Evolutionary conservation across 2,797 vertebrate genomes (phyloP), one percentile per base, ranked within the genome.

Genomic region (Schizopygopsis pylzovi): DNA sequence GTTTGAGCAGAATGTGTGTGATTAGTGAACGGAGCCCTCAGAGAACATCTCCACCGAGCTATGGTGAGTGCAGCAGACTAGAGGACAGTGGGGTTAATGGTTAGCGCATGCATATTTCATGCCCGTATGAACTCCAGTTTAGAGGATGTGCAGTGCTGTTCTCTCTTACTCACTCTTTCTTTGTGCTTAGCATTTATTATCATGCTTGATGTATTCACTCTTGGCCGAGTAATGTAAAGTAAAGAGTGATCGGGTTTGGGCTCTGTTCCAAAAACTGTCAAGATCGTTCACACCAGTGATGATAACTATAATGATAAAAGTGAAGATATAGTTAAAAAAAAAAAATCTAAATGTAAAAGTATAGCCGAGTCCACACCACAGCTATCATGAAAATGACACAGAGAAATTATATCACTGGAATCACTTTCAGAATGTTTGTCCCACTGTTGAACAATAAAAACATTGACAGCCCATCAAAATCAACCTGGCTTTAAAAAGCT

Each of bases 31-130:
- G 33, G 47, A 85, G 18, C 54, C 70, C 82, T 56, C 39, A 75
- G 81, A 86, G 65, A 73, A 84, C 82, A 59, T 79, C 71, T 79
- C 41, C 22, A 54, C 59, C 47, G 18, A 37, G 68, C 59, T 82
- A 76, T 61, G 28, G 49, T 84, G 41, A 47, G 72, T 79, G 54
- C 79, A 84, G 75, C 77, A 85, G 81, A 85, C 84, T 68, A 78
- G 52, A 82, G 83, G 43, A 85, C 61, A 72, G 70, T 72, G 68
- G 81, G 82, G 81, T 85, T 88, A 90, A 89, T 89, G 87, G 87
- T 63, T 88, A 77, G 39, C 1, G 49, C 86, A 87, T 89, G 73
- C 85, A 89, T 90, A 83, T 89, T 89, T 90, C 72, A 87, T 89
- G 80, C 59, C 71, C 28, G 56, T 80, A 83, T 85, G 83, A 88